Base-by-base conservation (phyloP, 2,888 invertebrate genomes). In the Ochropleura leucogaster region DNA sequence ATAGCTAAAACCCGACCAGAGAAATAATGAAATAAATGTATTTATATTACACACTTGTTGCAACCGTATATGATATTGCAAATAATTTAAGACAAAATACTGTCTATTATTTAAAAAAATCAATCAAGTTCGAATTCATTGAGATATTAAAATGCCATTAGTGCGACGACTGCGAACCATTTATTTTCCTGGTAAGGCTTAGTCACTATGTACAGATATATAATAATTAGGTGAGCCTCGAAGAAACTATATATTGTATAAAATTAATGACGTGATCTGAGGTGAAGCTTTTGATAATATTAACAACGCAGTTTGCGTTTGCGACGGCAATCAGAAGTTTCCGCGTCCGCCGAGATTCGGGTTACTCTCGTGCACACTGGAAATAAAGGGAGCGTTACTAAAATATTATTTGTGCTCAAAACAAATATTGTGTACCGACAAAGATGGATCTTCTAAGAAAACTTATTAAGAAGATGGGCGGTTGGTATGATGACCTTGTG, bases 361-460 rank as follows among this genome's bases (percentile, higher is more conserved):
- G 90, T 97, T 96, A 92, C 97, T 97, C 94, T 97, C 97, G 93
- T 97, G 97, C 89, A 97, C 97, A 93, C 97, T 97, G 94, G 95
- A 85, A 84, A 83, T 83, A 86, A 89, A 87, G 72, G 55, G 81
- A 67, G 55, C 3, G 18, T 80, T 72, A 70, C 47, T 74, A 16
- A 60, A 65, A 47, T 20, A 49, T 49, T 47, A 9, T 53, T 0
- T 55, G 40, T 71, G 30, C 8, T 16, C n/a, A 62, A 4, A n/a
- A 10, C n/a, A 62, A 44, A 49, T n/a, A 20, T 30, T 51, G 16
- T n/a, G 20, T 55, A 51, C 20, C 40, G 18, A 10, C 60, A 66
- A 53, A 49, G 30, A 44, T 44, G 16, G 14, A 8, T 8, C 42
- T 16, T 9, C 30, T 42, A 65, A 71, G 5, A 30, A 47, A 59